A percentile compares a stretch with the other conserved stretches of the same genome.
Conservation (phyloP, 2,113 vertebrate genomes). For the Megatriorchis doriae region DNA sequence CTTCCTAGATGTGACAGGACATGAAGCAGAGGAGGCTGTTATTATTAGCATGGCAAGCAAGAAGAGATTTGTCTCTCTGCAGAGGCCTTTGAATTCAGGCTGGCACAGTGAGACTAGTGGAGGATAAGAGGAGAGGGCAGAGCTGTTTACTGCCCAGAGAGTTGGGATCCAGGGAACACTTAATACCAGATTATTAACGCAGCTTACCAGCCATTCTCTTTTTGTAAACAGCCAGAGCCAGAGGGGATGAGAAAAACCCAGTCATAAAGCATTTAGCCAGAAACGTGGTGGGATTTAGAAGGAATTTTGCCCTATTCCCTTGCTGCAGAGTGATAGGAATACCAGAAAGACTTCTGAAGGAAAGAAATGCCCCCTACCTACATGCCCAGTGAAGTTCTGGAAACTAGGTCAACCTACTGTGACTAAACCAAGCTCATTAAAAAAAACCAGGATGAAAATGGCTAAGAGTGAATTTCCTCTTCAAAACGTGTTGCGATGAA, state of each 20-base stretch:
- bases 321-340: neutral
- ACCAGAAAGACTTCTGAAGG: neutral
- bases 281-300: constrained; percentile 24
- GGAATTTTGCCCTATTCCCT: constrained; percentile 33
- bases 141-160: constrained; percentile 31
- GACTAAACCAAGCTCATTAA: neutral
- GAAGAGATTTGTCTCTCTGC: neutral
- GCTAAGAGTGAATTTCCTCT: neutral
- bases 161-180: constrained; percentile 38
- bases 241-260: constrained; percentile 38
- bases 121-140: neutral
- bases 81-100: neutral
- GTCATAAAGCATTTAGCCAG: constrained; percentile 27
- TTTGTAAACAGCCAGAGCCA: constrained; percentile 35
- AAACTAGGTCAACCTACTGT: neutral
- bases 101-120: neutral
- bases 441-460: neutral
- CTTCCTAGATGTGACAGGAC: neutral
- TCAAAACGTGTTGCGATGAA: neutral
- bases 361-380: neutral
- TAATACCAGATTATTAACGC: constrained; percentile 66
- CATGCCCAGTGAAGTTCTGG: neutral
- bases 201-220: constrained; percentile 56
- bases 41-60: neutral
- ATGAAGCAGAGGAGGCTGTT: neutral